These are phyloP conservation scores for Cosmia pyralina DNA, from an alignment of 2,888 invertebrate species.

Conservation along the genomic window DNA sequence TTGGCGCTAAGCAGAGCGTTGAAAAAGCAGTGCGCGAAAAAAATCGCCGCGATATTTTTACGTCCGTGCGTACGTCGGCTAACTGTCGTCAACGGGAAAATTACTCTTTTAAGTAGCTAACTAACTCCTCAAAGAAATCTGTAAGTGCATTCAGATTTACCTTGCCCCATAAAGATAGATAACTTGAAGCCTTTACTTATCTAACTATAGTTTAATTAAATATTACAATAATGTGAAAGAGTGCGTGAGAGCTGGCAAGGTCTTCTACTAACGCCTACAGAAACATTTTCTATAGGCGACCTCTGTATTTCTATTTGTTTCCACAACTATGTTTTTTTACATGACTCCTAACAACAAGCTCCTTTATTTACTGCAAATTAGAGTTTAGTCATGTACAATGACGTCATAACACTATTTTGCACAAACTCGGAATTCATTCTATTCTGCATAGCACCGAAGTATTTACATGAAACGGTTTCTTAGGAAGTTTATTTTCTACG, in stretches of 20 bases:
- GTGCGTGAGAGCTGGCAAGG: slow-evolving; percentile 42
- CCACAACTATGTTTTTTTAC: not conserved
- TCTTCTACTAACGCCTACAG: slow-evolving; percentile 31
- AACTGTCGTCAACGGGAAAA: not conserved
- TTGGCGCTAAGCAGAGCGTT: too few relatives aligned
- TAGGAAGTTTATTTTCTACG: slow-evolving; percentile 30
- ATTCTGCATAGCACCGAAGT: slow-evolving; percentile 4
- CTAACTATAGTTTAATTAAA: slow-evolving; percentile 6
- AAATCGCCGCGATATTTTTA: too few relatives aligned
- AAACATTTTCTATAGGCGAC: slow-evolving; percentile 42
- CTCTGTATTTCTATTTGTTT: slow-evolving; percentile 24
- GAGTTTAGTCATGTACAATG: slow-evolving; percentile 26
- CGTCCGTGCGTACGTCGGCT: too few relatives aligned
- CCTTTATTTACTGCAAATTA: slow-evolving; percentile 11
- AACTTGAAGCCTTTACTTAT: not conserved
- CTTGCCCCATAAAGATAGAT: not conserved
- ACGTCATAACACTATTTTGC: slow-evolving; percentile 34
- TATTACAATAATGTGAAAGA: slow-evolving; percentile 33
- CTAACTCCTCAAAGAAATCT: not conserved
- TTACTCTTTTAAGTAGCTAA: too few relatives aligned
- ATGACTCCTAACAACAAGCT: not conserved
- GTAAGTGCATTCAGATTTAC: not conserved
- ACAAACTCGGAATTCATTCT: slow-evolving; percentile 10
- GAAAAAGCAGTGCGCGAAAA: too few relatives aligned
- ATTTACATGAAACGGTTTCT: slow-evolving; percentile 40